Base-by-base conservation (phyloP, 1,140 invertebrate genomes). In the Macrobrachium nipponense region DNA sequence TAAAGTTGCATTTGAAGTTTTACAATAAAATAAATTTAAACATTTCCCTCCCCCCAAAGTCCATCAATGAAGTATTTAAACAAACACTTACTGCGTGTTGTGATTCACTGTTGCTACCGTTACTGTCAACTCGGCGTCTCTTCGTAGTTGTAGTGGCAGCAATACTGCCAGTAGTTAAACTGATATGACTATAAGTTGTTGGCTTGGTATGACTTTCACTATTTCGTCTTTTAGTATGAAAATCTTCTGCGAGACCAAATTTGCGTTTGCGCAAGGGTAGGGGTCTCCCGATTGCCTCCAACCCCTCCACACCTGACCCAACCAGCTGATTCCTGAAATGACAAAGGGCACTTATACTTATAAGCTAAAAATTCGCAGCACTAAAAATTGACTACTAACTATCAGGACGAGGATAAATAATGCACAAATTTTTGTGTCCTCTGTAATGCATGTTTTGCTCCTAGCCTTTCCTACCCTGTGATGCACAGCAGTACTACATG, bases 221-320 rank as follows among this genome's bases (percentile, higher is more conserved):
- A 60, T 51, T 80, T 59, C 75, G 68, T 36, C 84, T 70, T 64
- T 80, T 86, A 0, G 64, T 64, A 8, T 59, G 77, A 43, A 73
- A 66, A 8, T 51, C 77, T 23, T 79, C 70, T 0, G 64, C 23
- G 51, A 85, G 59, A 36, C 84, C 77, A 61, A 72, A 73, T 59
- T 86, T 86, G 8, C 84, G 84, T 62, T 86, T 86, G 23, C 84
- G 66, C 62, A 86, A 70, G n/a, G 84, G 84, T 23, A 86, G 68
- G 77, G 77, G 77, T 62, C 84, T 80, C 27, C 64, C 78, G 51
- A 86, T 68, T 18, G 62, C 51, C 76, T 79, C 83, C 27, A 72
- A 51, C 58, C 84, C 84, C 84, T 86, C 77, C 84, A 86, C 77
- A 61, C 77, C 84, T 75, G 84, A 86, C 68, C 68, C 77, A 72